Evolutionary conservation across 2,888 invertebrate species (phyloP).

Genomic region (Heterodera filipjevi): DNA sequence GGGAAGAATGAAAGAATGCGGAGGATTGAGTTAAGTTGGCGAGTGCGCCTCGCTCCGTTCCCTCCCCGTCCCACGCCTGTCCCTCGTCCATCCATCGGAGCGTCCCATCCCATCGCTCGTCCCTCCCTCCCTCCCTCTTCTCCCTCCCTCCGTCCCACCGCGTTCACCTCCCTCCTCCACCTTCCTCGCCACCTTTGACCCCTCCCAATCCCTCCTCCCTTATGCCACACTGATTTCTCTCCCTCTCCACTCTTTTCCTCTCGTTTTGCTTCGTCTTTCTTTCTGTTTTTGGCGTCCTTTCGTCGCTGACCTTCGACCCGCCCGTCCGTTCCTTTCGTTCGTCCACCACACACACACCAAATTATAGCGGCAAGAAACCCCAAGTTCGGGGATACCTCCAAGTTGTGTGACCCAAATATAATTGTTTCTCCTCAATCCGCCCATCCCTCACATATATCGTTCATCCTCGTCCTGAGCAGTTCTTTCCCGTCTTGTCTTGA

Average conservation of each 20-base stretch:
- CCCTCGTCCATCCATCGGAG: background rate
- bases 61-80: background rate
- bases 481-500: slow-evolving; percentile 10
- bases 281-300: slow-evolving; percentile 12
- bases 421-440: background rate
- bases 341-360: background rate
- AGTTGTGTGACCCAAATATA: slow-evolving; percentile 9
- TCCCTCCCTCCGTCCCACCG: background rate
- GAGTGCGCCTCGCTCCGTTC: background rate
- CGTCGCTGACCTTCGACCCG: slow-evolving; percentile 11
- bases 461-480: background rate
- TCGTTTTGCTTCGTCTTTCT: slow-evolving; percentile 4
- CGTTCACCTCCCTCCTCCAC: slow-evolving; percentile 2
- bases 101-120: background rate
- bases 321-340: background rate
- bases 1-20: background rate
- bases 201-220: slow-evolving; percentile 6
- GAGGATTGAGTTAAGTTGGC: background rate
- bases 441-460: background rate
- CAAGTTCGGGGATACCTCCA: background rate
- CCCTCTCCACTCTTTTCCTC: background rate
- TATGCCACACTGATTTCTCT: slow-evolving; percentile 12
- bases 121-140: background rate
- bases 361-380: background rate
- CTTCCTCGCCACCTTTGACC: background rate